Evolutionary conservation across 2,113 vertebrate species (phyloP), one percentile per base, ranked within the genome.

Genomic region (Tupaia tana): DNA sequence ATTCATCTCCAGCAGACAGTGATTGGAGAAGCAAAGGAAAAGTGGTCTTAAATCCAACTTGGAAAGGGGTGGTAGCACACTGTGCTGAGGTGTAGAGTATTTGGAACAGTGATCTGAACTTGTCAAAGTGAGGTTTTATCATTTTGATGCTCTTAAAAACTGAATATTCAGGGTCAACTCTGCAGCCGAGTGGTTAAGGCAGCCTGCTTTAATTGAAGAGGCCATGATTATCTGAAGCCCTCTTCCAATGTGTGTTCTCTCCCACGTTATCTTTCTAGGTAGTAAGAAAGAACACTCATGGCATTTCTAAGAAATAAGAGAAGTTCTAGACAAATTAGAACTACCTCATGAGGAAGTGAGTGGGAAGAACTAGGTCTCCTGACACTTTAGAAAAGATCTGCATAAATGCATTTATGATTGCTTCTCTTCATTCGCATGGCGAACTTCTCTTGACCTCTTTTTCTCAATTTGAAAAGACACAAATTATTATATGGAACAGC

Each of bases 371-470:
- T 70, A 67, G 8, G 18, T 69, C 61, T 79, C 20, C 12, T n/a
- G 83, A 25, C 18, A 61, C 54, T 79, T 86, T 77, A 73, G 56
- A 82, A 31, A 7, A 9, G 63, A 31, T 63, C 92, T 86, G 71
- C 29, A 18, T 67, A 80, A 84, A 31, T 56, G 58, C 15, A 54
- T 87, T 85, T 92, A 66, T 90, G 85, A 82, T 20, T 54, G 59
- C 25, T 91, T 14, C 56, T 78, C 75, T 86, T 89, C 66, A 70
- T 95, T 94, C 69, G 52, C 56, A 29, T 7, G 13, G 54, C 71
- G 66, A 96, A 96, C 90, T 96, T 86, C 27, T 10, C 27, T 27
- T 93, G 90, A 88, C 96, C 94, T 94, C 64, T 77, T 66, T 93
- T 59, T 29, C 19, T 14, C 22, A 59, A 27, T 89, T 96, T 89